Base-by-base conservation (phyloP, 2,113 vertebrate genomes). In the Hippocampus comes region DNA sequence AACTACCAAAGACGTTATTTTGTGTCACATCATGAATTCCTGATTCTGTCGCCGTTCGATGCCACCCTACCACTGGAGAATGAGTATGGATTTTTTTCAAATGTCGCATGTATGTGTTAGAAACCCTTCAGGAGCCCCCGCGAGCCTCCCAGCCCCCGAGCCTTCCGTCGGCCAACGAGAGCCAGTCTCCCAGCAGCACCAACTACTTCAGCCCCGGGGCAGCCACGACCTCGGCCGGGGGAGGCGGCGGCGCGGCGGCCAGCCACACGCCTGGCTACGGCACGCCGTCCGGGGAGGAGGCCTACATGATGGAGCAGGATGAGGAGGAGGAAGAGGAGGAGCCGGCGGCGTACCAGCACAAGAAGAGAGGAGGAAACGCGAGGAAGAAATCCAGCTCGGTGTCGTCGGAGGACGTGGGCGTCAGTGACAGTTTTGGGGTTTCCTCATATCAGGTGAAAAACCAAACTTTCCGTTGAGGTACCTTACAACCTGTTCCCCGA, bases 131-230 rank as follows among this genome's bases (percentile, higher is more conserved):
- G 10, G 93, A 94, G 10, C 78, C 87, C 0, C 88, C 86, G 6
- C 70, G 76, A 0, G 83, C 8, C 46, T 51, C 42, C 1, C 87
- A 76, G 0, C 68, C 84, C 7, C 92, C 93, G 57, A 91, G 90
- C 76, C 90, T 91, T 0, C 89, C 90, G 8, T 75, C 90, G 0
- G 87, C 87, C 67, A 95, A 93, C 1, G 95, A 96, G 88, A 94
- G 93, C 82, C 95, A 96, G 67, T 95, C 95, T 0, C 95, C 95
- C 18, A 96, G 94, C 91, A 96, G 95, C 89, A 96, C 94, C 77
- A 95, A 95, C 85, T 96, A 95, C 90, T 95, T 95, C 88, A 96
- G 95, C 85, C 96, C 96, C 67, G 82, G 93, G 20, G 94, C 95
- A 1, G 88, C 85, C 1, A 87, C 83, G 3, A 49, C 86, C 38